Base-by-base conservation (phyloP, 2,797 vertebrate genomes). In the Rallus crepitans region DNA sequence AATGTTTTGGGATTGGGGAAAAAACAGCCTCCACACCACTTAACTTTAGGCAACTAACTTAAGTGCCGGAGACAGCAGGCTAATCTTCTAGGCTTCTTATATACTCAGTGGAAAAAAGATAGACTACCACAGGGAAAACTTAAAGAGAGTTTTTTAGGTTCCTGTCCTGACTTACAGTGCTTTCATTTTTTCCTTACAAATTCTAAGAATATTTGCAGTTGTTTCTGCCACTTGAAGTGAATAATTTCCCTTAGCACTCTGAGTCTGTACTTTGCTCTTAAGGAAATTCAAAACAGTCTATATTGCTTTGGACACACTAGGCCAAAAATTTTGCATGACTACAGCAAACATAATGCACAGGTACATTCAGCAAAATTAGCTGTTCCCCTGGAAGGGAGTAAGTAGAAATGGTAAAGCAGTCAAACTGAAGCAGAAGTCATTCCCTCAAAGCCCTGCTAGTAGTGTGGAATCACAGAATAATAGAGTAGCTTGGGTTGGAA, bases 1-100 rank as follows among this genome's bases (percentile, higher is more conserved):
- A 72, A 93, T 78, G 77, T 80, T 87, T 76, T 86, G 76, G 76
- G 91, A 94, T 94, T 57, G 13, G 39, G 75, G 28, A n/a, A 87
- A 87, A 68, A 92, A 57, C 39, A 88, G 57, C 28, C 79, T 97
- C 82, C 23, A 77, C 60, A 93, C 20, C 55, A 75, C 79, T 94
- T 94, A 95, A 93, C 60, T 89, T 75, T 33, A 81, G 79, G 79
- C 82, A 91, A 75, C 79, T 68, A 71, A 77, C 87, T 92, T 94
- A 90, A 94, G 71, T 89, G 68, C 13, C 55, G 87, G 52, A 84
- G 87, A 94, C 72, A 95, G 79, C 61, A 95, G 57, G 45, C 82
- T 95, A 94, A 96, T 91, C 75, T 94, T 73, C 45, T 50, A 71
- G 72, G 65, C 37, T 89, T 85, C 71, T 91, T 85, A 60, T 42